A percentile compares a stretch with the other conserved stretches of the same genome.
Evolutionary conservation across 1,140 invertebrate genomes (phyloP).

Genomic region (Drosophila saltans): DNA sequence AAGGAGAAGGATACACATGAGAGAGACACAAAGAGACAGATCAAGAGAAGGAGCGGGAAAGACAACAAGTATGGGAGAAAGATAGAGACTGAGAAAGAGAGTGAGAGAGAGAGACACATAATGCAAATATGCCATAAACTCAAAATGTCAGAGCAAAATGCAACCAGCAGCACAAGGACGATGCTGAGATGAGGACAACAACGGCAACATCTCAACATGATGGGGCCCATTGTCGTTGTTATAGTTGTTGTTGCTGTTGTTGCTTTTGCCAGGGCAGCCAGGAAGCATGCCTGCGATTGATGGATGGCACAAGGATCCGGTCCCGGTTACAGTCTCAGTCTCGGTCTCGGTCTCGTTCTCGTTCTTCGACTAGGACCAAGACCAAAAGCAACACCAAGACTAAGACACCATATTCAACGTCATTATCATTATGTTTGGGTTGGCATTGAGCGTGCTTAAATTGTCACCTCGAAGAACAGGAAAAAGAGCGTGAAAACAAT

Average conservation of each 20-base stretch:
- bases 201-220: slow-evolving; percentile 69
- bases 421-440: slow-evolving; percentile 52
- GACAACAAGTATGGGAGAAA: not conserved
- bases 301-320: slow-evolving; percentile 43
- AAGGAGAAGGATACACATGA: slow-evolving; percentile 31
- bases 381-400: slow-evolving; percentile 29
- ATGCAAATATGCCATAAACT: slow-evolving; percentile 80
- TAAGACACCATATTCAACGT: slow-evolving; percentile 67
- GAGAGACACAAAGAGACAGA: slow-evolving; percentile 31
- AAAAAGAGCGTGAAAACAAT: slow-evolving; percentile 21
- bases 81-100: slow-evolving; percentile 12
- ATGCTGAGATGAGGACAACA: slow-evolving; percentile 40
- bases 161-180: slow-evolving; percentile 38
- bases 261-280: slow-evolving; percentile 29
- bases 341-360: not conserved
- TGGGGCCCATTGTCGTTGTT: slow-evolving; percentile 44
- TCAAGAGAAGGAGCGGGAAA: not conserved
- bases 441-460: slow-evolving; percentile 73
- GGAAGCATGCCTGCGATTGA: slow-evolving; percentile 64
- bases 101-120: slow-evolving; percentile 55
- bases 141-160: slow-evolving; percentile 76
- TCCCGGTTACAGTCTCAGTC: not conserved
- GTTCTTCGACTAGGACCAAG: slow-evolving; percentile 2
- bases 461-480: slow-evolving; percentile 50
- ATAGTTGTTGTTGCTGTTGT: slow-evolving; percentile 34